Conservation (phyloP, 2,113 vertebrate genomes). For the Cepphus grylle region DNA sequence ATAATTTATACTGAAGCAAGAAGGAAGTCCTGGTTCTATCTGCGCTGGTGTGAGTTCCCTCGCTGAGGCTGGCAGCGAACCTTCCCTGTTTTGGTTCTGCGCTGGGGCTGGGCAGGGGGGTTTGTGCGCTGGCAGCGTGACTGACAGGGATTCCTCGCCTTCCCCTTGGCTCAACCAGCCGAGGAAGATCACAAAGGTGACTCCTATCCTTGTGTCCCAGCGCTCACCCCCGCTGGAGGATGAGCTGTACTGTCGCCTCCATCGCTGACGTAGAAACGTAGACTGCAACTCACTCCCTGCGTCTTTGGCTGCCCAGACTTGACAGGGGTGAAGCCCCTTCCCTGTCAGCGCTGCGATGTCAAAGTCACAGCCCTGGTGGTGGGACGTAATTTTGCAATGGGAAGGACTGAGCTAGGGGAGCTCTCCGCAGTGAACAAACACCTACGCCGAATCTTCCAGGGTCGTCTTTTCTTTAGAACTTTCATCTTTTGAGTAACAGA, state of each 20-base stretch:
- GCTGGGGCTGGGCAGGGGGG: neutral
- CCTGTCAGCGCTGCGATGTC: fast-evolving
- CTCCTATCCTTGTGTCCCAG: fast-evolving
- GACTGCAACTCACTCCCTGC: fast-evolving
- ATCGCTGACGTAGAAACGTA: fast-evolving
- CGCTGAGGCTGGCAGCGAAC: fast-evolving
- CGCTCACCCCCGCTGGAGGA: neutral
- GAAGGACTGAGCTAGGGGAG: neutral
- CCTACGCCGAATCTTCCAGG: neutral
- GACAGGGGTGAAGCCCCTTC: fast-evolving
- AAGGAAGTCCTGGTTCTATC: neutral
- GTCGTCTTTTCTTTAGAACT: neutral
- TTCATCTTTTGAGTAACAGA: neutral
- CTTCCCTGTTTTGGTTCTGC: neutral
- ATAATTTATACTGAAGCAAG: neutral
- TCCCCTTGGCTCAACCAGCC: fast-evolving
- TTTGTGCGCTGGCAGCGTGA: fast-evolving
- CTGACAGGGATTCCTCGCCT: fast-evolving
- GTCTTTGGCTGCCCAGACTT: fast-evolving
- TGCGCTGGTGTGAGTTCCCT: fast-evolving
- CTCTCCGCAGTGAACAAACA: neutral
- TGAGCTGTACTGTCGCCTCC: neutral
- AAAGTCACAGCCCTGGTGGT: neutral
- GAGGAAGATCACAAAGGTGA: neutral
- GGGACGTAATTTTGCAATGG: neutral